These are phyloP conservation scores for Caenorhabditis sp. DNA, from an alignment of 2,888 invertebrate genomes.

Conservation along the genomic window DNA sequence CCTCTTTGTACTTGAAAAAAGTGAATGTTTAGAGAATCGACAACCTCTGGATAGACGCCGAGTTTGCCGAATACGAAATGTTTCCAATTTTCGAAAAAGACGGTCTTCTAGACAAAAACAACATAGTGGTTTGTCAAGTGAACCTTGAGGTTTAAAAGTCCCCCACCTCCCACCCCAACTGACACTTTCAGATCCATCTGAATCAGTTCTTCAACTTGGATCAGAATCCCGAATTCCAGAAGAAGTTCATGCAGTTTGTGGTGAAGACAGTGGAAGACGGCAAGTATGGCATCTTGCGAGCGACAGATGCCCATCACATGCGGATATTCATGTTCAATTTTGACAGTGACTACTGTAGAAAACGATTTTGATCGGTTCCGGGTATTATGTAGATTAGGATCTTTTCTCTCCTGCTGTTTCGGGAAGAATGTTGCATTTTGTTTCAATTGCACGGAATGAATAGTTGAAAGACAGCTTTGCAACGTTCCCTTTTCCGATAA, in stretches of 20 bases:
- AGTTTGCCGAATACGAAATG: slow-evolving; percentile 37
- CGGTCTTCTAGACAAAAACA: slow-evolving; percentile 28
- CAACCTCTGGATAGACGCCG: slow-evolving; percentile 32
- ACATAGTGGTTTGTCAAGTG: slow-evolving; percentile 19
- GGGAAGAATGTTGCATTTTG: neutral
- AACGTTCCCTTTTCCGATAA: too few relatives aligned
- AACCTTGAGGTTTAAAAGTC: slow-evolving; percentile 25
- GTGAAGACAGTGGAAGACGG: slow-evolving; percentile 20
- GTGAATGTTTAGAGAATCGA: slow-evolving; percentile 20
- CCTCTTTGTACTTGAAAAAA: neutral
- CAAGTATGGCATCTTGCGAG: slow-evolving; percentile 23
- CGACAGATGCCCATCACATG: slow-evolving; percentile 3
- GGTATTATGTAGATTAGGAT: neutral
- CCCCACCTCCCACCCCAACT: neutral
- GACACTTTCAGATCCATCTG: slow-evolving; percentile 13
- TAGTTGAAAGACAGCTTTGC: too few relatives aligned
- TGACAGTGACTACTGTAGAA: slow-evolving; percentile 28
- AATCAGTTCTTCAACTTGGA: neutral
- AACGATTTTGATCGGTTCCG: slow-evolving; percentile 13
- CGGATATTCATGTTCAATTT: slow-evolving; percentile 31
- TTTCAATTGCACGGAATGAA: neutral
- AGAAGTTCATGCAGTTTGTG: slow-evolving; percentile 31
- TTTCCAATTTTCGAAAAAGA: slow-evolving; percentile 44
- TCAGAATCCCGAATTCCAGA: slow-evolving; percentile 1
- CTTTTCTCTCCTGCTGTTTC: neutral